Percentiles rank a stretch among this genome's conserved stretches.
Evolutionary conservation across 1,140 invertebrate species (phyloP).

Genomic region (Geopemphigus sp.): DNA sequence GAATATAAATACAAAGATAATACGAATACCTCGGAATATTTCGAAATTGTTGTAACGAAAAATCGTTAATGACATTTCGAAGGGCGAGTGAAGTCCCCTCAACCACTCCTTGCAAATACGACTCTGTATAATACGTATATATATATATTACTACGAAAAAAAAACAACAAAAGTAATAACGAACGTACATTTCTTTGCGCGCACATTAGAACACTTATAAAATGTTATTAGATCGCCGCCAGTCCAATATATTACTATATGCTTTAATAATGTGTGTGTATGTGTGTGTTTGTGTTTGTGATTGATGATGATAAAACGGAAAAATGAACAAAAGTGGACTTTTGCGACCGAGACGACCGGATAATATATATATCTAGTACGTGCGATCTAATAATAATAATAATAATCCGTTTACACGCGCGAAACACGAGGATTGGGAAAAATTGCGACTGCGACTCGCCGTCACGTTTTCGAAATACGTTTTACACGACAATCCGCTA

Average conservation of each 20-base stretch:
- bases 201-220: constrained; percentile 2
- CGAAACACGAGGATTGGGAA: background rate
- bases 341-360: background rate
- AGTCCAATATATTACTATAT: background rate
- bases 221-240: background rate
- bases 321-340: constrained; percentile 4
- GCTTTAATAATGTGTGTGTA: background rate
- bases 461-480: background rate
- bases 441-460: background rate
- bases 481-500: no score
- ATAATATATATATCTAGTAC: no score
- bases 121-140: no score
- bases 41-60: no score
- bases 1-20: no score
- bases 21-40: no score
- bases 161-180: no score
- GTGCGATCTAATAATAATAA: background rate
- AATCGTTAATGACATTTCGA: no score
- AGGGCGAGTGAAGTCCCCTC: no score
- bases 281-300: background rate
- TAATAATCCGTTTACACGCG: background rate
- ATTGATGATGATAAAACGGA: constrained; percentile 27
- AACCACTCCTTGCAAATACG: no score
- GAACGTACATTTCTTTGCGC: background rate
- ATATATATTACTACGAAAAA: no score